Percentiles rank a stretch among this genome's conserved stretches.
phyloP scores from a whole-genome alignment of 1,140 invertebrate genomes.

The Galleria mellonella region DNA sequence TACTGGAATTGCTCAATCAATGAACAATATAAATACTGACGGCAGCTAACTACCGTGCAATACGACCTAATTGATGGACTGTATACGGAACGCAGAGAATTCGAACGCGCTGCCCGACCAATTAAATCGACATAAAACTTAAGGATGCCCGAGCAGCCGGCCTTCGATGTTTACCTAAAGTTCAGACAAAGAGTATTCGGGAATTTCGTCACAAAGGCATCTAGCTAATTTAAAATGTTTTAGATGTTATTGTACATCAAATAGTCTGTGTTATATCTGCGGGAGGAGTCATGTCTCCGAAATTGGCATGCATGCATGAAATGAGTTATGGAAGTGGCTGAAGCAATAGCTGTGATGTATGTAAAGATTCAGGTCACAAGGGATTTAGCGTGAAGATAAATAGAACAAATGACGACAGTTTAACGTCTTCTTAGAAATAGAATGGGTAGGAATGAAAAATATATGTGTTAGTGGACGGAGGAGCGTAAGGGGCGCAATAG shows the following conservation, averaged over 20 bases:
- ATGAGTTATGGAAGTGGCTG: no score
- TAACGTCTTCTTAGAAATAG: no score
- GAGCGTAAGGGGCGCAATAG: slow-evolving; percentile 9
- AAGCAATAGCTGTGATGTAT: no score
- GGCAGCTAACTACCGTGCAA: slow-evolving; percentile 27
- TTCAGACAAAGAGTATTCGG: slow-evolving; percentile 15
- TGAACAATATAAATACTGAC: slow-evolving; percentile 42
- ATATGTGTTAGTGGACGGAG: slow-evolving; percentile 11
- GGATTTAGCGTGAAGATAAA: no score
- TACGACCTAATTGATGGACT: slow-evolving; percentile 49
- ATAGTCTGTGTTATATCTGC: no score
- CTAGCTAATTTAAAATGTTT: no score
- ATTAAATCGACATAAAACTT: slow-evolving; percentile 40
- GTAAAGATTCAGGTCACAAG: no score
- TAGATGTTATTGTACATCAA: no score
- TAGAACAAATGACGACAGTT: no score
- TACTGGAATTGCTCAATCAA: slow-evolving; percentile 42
- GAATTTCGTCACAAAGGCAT: no score
- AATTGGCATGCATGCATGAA: no score
- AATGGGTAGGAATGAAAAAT: slow-evolving; percentile 20
- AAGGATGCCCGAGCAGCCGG: slow-evolving; percentile 8
- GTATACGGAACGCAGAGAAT: slow-evolving; percentile 29
- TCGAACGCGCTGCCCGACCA: slow-evolving; percentile 28
- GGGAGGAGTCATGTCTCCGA: no score
- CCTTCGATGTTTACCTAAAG: slow-evolving; percentile 17